Evolutionary conservation across 2,888 invertebrate genomes (phyloP), one percentile per base, ranked within the genome.

Genomic region (Ochlodes sylvanus): DNA sequence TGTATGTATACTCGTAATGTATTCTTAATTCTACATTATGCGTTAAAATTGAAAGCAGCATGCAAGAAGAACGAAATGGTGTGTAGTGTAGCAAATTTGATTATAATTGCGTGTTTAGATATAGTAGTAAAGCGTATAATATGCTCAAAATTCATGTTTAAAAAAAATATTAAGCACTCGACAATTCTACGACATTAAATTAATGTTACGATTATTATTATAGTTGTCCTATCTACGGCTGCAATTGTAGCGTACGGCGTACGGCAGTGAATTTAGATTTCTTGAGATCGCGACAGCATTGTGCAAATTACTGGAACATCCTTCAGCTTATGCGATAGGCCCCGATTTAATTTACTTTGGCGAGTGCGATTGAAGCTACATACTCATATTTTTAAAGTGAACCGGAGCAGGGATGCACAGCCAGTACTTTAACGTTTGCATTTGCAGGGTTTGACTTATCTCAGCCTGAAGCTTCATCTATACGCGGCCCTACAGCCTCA

Each of bases 391-490:
- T 69, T 69, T 72, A 70, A 62, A 65, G 58, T 71, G 56, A 72
- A 70, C 56, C 71, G 69, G 69, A 68, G 73, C 65, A 69, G 72
- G 75, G 63, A 70, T 81, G 66, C 71, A 78, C 81, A 89, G 88
- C 87, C 84, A 84, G 79, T 56, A 69, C 66, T 60, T 70, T 67
- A 63, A 74, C 65, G 70, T 69, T 74, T 72, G 81, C 83, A 77
- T 73, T 83, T 82, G 80, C 86, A 85, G 84, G 82, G 82, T 75
- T 79, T 83, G 76, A 76, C 76, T 82, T 71, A 21, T 68, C 66
- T 76, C 82, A 85, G 86, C 85, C 79, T 79, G 81, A 90, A 91
- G 90, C 90, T 71, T 80, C 78, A 74, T 80, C 82, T 86, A 82
- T 73, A 75, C 80, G 80, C 81, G 82, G 72, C 73, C 84, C 84